Evolutionary conservation across 2,888 invertebrate genomes (phyloP).

Genomic region (Drosophila putrida): DNA sequence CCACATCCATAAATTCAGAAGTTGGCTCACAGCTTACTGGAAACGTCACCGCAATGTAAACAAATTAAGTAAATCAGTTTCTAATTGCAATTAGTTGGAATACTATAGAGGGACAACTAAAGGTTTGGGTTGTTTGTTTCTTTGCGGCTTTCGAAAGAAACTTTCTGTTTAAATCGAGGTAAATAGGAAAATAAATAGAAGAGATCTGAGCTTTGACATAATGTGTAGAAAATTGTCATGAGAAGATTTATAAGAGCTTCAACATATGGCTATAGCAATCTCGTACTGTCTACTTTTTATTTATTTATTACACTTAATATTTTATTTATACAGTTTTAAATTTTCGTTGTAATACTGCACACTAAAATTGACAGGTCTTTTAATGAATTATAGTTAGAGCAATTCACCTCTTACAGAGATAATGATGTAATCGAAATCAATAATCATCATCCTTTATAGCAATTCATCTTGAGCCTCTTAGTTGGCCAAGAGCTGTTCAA

Average conservation of each 20-base stretch:
- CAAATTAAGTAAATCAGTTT: conserved; percentile 82
- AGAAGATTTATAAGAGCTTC: neutral
- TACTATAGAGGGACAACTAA: conserved; percentile 4
- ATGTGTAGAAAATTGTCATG: neutral
- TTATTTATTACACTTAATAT: too few relatives aligned
- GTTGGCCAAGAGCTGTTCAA: conserved; percentile 7
- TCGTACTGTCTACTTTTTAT: too few relatives aligned
- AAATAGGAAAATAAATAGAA: conserved; percentile 56
- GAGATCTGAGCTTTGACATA: neutral
- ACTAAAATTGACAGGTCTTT: too few relatives aligned
- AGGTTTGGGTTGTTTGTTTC: conserved; percentile 60
- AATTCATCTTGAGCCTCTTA: neutral
- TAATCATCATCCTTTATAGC: neutral
- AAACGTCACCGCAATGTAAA: conserved; percentile 76
- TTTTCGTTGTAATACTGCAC: too few relatives aligned
- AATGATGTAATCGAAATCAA: too few relatives aligned
- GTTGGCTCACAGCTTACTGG: conserved; percentile 58
- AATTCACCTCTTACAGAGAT: too few relatives aligned
- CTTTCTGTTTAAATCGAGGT: conserved; percentile 44
- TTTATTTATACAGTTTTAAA: too few relatives aligned
- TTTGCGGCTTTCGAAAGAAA: conserved; percentile 55
- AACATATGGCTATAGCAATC: too few relatives aligned
- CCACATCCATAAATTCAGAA: conserved; percentile 68
- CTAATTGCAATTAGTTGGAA: conserved; percentile 72
- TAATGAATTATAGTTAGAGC: too few relatives aligned